Evolutionary conservation across 30 jellyfish, hydroid and myxozoan species (phyloP).

Genomic region (Aurelia coerulea): DNA sequence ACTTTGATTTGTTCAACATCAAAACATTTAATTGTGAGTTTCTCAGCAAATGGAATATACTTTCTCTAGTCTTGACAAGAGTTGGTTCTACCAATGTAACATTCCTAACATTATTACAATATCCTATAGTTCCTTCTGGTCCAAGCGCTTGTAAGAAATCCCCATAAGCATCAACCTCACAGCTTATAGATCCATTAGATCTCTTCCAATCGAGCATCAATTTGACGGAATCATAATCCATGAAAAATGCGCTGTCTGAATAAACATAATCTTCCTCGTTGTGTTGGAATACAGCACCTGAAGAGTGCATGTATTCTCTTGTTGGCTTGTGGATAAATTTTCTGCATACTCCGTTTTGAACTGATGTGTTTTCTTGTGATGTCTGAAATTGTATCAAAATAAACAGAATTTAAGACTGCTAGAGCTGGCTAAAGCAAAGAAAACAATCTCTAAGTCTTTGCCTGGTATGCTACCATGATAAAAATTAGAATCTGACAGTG

Average conservation of each 20-base stretch:
- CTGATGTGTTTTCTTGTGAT: constrained; percentile 20
- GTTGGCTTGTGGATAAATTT: constrained; percentile 90
- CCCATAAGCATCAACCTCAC: constrained; percentile 98
- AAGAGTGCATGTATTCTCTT: constrained; percentile 84
- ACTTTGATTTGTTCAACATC: constrained; percentile 83
- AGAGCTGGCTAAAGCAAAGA: not conserved
- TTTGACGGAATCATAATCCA: constrained; percentile 66
- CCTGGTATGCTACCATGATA: no score
- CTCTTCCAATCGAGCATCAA: constrained; percentile 73
- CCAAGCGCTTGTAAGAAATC: constrained; percentile 96
- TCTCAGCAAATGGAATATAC: constrained; percentile 60
- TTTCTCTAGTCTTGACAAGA: constrained; percentile 76
- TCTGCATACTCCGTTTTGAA: constrained; percentile 60
- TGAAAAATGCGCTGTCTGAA: constrained; percentile 90
- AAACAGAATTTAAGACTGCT: not conserved
- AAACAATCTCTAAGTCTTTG: no score
- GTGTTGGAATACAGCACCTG: constrained; percentile 83
- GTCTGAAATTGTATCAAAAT: constrained; percentile 1
- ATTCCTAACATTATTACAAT: constrained; percentile 81
- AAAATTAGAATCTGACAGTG: no score
- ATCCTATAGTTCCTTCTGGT: constrained; percentile 83
- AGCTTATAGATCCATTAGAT: constrained; percentile 39
- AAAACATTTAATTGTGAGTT: constrained; percentile 65
- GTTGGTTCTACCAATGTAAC: constrained; percentile 75
- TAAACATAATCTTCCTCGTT: constrained; percentile 82